These are phyloP conservation scores for Clupea harengus DNA, from an alignment of 2,113 vertebrate genomes.

Conservation along the genomic window DNA sequence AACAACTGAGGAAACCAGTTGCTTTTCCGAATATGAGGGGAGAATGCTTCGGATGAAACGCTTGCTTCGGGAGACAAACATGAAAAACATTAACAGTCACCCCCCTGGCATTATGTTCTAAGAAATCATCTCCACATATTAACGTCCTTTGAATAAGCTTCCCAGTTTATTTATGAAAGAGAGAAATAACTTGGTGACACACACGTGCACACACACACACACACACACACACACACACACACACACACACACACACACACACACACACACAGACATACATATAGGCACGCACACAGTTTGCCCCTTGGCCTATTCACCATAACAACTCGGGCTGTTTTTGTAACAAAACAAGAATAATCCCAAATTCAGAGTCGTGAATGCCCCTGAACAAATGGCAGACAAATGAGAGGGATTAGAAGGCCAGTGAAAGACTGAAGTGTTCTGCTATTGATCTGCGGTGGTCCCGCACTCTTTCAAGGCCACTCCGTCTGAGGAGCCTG, in stretches of 20 bases:
- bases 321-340: constrained; percentile 75
- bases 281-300: constrained; percentile 42
- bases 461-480: constrained; percentile 72
- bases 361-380: constrained; percentile 75
- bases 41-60: background rate
- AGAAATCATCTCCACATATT: background rate
- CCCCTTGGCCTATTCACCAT: constrained; percentile 65
- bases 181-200: background rate
- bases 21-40: background rate
- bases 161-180: background rate
- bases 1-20: background rate
- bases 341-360: constrained; percentile 78
- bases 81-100: background rate
- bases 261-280: constrained; percentile 45
- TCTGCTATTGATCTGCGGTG: constrained; percentile 75
- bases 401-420: constrained; percentile 75
- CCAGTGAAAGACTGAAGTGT: constrained; percentile 71
- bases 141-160: background rate
- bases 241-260: constrained; percentile 8
- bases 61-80: background rate
- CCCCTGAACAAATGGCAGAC: constrained; percentile 75
- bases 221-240: background rate
- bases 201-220: background rate
- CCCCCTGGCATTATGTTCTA: background rate
- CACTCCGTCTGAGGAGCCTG: constrained; percentile 70